phyloP scores from a whole-genome alignment of 2,113 vertebrate genomes.

The Struthio camelus region DNA sequence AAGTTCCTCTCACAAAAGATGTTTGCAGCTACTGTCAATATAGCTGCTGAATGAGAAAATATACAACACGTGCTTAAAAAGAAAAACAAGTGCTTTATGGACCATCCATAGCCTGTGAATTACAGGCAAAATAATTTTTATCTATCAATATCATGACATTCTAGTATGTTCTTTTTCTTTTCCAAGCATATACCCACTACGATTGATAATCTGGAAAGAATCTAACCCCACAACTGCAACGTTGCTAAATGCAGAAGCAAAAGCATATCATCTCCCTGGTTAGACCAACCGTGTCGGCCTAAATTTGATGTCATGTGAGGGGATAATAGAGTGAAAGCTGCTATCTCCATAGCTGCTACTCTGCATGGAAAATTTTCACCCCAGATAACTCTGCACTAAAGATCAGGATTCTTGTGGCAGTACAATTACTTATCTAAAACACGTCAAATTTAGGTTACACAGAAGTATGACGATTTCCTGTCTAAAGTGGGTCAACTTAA shows the following conservation, averaged over 20 bases:
- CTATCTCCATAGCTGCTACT: background rate
- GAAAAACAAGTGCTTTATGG: background rate
- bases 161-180: conserved; percentile 7
- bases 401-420: background rate
- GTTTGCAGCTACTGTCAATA: background rate
- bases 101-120: background rate
- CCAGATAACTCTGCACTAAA: background rate
- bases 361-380: background rate
- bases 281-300: background rate
- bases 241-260: background rate
- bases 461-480: background rate
- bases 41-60: background rate
- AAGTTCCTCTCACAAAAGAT: background rate
- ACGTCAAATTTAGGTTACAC: background rate
- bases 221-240: background rate
- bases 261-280: background rate
- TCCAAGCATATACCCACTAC: background rate
- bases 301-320: background rate
- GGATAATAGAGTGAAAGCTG: background rate
- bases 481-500: background rate
- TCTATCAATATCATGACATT: conserved; percentile 5
- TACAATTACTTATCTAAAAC: background rate
- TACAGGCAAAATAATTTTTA: conserved; percentile 22
- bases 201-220: background rate
- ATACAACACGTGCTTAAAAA: background rate